Evolutionary conservation across 1,140 invertebrate genomes (phyloP).

Genomic region (Gonioctena quinquepunctata): DNA sequence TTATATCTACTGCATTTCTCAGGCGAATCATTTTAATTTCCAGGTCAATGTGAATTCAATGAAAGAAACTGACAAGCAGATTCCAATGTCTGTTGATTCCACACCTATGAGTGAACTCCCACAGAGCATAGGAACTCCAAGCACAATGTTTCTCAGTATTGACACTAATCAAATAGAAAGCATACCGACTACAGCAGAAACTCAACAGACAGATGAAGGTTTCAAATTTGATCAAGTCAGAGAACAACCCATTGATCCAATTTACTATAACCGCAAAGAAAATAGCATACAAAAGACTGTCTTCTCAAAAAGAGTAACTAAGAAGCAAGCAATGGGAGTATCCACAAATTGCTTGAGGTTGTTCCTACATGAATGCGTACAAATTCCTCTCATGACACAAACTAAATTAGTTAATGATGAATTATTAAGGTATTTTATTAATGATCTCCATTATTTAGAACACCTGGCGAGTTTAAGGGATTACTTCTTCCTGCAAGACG

Average conservation of each 20-base stretch:
- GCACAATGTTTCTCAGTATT: conserved; percentile 29
- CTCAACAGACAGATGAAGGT: conserved; percentile 35
- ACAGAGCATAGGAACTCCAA: conserved; percentile 20
- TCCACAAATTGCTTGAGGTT: conserved; percentile 47
- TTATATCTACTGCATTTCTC: too few relatives aligned
- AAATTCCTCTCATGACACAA: conserved; percentile 69
- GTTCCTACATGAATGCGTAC: conserved; percentile 65
- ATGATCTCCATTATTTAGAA: conserved; percentile 67
- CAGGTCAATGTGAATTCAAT: not conserved
- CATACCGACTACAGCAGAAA: conserved; percentile 34
- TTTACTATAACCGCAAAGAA: conserved; percentile 35
- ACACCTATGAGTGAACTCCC: conserved; percentile 46
- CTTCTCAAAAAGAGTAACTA: conserved; percentile 31
- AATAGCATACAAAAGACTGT: not conserved
- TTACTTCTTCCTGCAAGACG: conserved; percentile 77
- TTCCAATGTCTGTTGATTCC: conserved; percentile 50
- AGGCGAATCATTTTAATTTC: too few relatives aligned
- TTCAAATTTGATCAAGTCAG: conserved; percentile 32
- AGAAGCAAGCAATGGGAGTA: conserved; percentile 31
- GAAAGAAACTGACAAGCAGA: conserved; percentile 26
- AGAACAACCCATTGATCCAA: not conserved
- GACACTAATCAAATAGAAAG: conserved; percentile 33
- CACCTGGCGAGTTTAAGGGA: conserved; percentile 72
- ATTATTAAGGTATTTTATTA: conserved; percentile 68
- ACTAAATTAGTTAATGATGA: conserved; percentile 71